Evolutionary conservation across 2,888 invertebrate species (phyloP).

Genomic region (Agrilus biguttatus): DNA sequence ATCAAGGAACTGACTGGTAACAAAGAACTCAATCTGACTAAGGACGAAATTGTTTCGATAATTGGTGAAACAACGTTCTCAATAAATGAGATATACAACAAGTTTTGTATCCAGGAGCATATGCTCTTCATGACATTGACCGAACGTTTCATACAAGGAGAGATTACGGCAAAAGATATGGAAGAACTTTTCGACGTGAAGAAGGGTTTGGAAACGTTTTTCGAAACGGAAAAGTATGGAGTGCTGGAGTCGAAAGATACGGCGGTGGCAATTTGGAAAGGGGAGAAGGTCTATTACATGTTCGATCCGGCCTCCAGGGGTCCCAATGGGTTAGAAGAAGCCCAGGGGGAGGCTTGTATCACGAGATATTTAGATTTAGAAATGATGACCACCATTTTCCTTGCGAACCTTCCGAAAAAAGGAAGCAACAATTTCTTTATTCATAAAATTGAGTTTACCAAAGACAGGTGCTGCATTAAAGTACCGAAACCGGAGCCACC

Average conservation of each 20-base stretch:
- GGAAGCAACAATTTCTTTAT: slow-evolving; percentile 23
- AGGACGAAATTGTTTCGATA: slow-evolving; percentile 20
- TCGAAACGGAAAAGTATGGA: slow-evolving; percentile 23
- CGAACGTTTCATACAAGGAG: slow-evolving; percentile 23
- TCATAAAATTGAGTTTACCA: slow-evolving; percentile 17
- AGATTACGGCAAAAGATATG: slow-evolving; percentile 19
- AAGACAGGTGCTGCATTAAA: slow-evolving; percentile 2
- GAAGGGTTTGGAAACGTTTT: slow-evolving; percentile 25
- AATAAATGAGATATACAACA: slow-evolving; percentile 19
- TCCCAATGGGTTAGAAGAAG: slow-evolving; percentile 23
- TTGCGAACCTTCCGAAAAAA: slow-evolving; percentile 20
- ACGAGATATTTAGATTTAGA: slow-evolving; percentile 23
- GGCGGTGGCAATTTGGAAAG: slow-evolving; percentile 31
- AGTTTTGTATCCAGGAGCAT: slow-evolving; percentile 26
- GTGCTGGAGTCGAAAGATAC: slow-evolving; percentile 26
- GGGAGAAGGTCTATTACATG: slow-evolving; percentile 28
- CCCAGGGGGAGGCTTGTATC: slow-evolving; percentile 27
- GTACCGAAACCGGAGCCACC: slow-evolving; percentile 11
- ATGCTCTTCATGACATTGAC: slow-evolving; percentile 23
- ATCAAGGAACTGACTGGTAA: slow-evolving; percentile 13
- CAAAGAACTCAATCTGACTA: slow-evolving; percentile 12
- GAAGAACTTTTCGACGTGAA: slow-evolving; percentile 23
- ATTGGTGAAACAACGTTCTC: slow-evolving; percentile 16
- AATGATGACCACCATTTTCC: slow-evolving; percentile 19
- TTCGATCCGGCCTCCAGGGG: slow-evolving; percentile 34